These are phyloP conservation scores for Cephonodes hylas DNA, from an alignment of 2,888 invertebrate species.

Conservation along the genomic window DNA sequence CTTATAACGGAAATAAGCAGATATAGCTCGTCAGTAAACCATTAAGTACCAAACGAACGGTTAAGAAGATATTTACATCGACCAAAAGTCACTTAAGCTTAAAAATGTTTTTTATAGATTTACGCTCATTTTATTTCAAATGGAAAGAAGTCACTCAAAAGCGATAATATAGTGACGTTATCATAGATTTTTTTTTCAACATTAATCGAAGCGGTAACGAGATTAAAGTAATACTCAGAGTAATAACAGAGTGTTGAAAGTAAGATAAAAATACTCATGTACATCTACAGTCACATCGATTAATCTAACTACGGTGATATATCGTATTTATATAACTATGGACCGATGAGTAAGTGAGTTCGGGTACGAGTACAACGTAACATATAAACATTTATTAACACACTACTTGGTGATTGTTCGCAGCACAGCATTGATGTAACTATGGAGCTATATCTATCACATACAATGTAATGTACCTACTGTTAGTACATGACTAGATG, in stretches of 20 bases:
- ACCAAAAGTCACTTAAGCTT: conserved; percentile 64
- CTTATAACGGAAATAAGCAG: conserved; percentile 48
- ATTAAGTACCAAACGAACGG: conserved; percentile 50
- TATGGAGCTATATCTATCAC: conserved; percentile 59
- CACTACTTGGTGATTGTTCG: conserved; percentile 58
- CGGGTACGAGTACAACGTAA: conserved; percentile 37
- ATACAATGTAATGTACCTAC: conserved; percentile 51
- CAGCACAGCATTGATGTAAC: conserved; percentile 49
- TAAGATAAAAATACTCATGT: conserved; percentile 49
- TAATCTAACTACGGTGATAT: conserved; percentile 62
- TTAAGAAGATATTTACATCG: conserved; percentile 66
- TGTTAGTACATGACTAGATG: conserved; percentile 66
- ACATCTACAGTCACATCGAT: conserved; percentile 70
- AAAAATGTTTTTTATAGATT: conserved; percentile 42
- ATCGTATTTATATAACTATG: conserved; percentile 33
- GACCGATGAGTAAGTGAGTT: conserved; percentile 38
- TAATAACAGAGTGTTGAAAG: conserved; percentile 49
- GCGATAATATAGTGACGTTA: conserved; percentile 67
- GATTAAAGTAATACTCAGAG: conserved; percentile 56
- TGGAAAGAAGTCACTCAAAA: conserved; percentile 66
- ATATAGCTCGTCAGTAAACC: conserved; percentile 41
- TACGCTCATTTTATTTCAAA: conserved; percentile 45
- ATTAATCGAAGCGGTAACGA: conserved; percentile 67
- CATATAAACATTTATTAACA: conserved; percentile 44
- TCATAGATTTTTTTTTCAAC: conserved; percentile 55